Percentiles rank a stretch among this genome's conserved stretches.
These are phyloP conservation scores for Spea hammondii DNA, from an alignment of 2,797 vertebrate genomes.

Conservation along the genomic window DNA sequence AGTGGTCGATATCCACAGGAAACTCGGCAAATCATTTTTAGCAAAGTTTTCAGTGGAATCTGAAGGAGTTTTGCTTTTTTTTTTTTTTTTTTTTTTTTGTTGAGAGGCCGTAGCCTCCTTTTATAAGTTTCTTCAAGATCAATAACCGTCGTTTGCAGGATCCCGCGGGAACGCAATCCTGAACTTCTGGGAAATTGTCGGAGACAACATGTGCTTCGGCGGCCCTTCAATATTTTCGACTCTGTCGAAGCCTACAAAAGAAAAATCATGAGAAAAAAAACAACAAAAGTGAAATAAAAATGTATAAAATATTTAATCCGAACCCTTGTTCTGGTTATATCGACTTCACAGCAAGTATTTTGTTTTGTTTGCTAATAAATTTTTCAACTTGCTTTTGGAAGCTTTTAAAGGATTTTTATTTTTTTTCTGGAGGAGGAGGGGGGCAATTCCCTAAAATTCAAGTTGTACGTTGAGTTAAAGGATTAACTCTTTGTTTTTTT, in stretches of 20 bases:
- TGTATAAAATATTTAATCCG: background rate
- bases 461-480: too few species aligned
- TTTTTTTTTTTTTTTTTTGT: slow-evolving; percentile 6
- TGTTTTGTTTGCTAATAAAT: background rate
- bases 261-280: background rate
- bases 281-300: slow-evolving; percentile 3
- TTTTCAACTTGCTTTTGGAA: background rate
- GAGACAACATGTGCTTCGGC: slow-evolving; percentile 21
- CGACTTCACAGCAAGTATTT: background rate
- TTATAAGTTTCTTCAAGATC: slow-evolving; percentile 15
- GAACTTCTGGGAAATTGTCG: slow-evolving; percentile 6
- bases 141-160: background rate
- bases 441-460: too few species aligned
- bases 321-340: background rate
- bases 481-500: too few species aligned
- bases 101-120: slow-evolving; percentile 12
- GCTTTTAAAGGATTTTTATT: background rate
- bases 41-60: slow-evolving; percentile 21
- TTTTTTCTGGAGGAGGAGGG: background rate
- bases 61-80: background rate
- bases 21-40: background rate
- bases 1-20: background rate
- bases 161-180: slow-evolving; percentile 23
- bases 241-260: background rate
- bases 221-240: slow-evolving; percentile 30